A percentile compares a stretch with the other conserved stretches of the same genome.
Evolutionary conservation across 2,113 vertebrate species (phyloP).

Genomic region (Xyrauchen texanus): DNA sequence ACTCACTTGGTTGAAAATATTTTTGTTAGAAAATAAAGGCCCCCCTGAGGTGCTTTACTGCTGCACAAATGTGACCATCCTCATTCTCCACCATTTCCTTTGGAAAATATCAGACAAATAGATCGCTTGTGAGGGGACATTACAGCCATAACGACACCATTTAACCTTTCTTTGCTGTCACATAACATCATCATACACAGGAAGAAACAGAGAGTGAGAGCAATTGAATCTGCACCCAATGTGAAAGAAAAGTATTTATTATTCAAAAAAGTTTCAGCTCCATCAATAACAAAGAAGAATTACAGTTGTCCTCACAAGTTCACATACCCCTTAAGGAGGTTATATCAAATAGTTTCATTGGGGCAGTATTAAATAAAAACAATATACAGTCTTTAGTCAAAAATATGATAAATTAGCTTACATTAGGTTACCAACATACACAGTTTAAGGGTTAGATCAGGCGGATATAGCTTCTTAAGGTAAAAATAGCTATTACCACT

Average conservation of each 20-base stretch:
- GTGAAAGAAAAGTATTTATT: constrained; percentile 3
- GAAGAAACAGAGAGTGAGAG: not conserved
- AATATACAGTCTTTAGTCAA: no score
- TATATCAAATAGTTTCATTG: not conserved
- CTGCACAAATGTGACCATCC: constrained; percentile 35
- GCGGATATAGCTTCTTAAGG: no score
- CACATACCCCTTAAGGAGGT: no score
- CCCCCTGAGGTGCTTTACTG: constrained; percentile 8
- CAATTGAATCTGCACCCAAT: constrained; percentile 1
- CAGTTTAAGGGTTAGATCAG: no score
- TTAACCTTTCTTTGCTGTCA: constrained; percentile 16
- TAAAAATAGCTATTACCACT: no score
- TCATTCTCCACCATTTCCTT: constrained; percentile 41
- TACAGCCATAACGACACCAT: constrained; percentile 18
- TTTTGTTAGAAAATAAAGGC: not conserved
- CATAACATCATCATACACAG: constrained; percentile 19
- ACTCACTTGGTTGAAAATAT: not conserved
- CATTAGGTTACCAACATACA: no score
- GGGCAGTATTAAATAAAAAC: no score
- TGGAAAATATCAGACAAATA: constrained; percentile 15
- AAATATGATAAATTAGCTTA: no score
- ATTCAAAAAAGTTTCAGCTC: constrained; percentile 15
- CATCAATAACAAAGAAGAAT: not conserved
- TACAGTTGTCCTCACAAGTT: not conserved
- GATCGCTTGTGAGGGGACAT: constrained; percentile 21